Conservation (phyloP, 2,888 invertebrate genomes). For the Nymphalis urticae region DNA sequence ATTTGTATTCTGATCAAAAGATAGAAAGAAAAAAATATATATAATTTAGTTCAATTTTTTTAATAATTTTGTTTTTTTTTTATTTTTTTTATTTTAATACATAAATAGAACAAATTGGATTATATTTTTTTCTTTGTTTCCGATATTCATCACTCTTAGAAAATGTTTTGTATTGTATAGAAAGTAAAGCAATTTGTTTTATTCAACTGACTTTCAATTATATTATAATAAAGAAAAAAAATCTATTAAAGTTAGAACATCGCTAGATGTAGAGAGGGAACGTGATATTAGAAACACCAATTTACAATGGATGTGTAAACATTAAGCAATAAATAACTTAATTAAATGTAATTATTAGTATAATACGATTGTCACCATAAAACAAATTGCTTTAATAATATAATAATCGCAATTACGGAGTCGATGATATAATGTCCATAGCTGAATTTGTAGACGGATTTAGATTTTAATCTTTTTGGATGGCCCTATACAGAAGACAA, state of each 20-base stretch:
- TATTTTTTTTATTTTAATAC: not conserved
- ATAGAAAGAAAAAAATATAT: slow-evolving; percentile 14
- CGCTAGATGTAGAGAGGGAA: too few relatives aligned
- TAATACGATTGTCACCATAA: slow-evolving; percentile 7
- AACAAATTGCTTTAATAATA: slow-evolving; percentile 24
- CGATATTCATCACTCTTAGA: slow-evolving; percentile 9
- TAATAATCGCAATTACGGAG: slow-evolving; percentile 11
- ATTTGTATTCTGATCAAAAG: slow-evolving; percentile 12
- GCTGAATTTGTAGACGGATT: slow-evolving; percentile 45
- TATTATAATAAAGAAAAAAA: not conserved
- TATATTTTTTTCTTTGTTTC: slow-evolving; percentile 23
- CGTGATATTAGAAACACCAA: too few relatives aligned
- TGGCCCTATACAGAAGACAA: slow-evolving; percentile 66
- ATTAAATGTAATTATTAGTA: slow-evolving; percentile 2
- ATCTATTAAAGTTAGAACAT: too few relatives aligned
- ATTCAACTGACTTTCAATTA: not conserved
- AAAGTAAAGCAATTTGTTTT: slow-evolving; percentile 26
- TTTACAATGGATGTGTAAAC: not conserved
- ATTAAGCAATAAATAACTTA: slow-evolving; percentile 5
- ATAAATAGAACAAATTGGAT: not conserved
- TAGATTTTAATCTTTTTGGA: slow-evolving; percentile 55
- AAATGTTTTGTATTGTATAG: slow-evolving; percentile 11
- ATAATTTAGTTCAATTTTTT: slow-evolving; percentile 9
- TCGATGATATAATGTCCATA: slow-evolving; percentile 45
- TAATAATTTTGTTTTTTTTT: slow-evolving; percentile 9